Base-by-base conservation (phyloP, 2,797 vertebrate species). In the Ceryle rudis region DNA sequence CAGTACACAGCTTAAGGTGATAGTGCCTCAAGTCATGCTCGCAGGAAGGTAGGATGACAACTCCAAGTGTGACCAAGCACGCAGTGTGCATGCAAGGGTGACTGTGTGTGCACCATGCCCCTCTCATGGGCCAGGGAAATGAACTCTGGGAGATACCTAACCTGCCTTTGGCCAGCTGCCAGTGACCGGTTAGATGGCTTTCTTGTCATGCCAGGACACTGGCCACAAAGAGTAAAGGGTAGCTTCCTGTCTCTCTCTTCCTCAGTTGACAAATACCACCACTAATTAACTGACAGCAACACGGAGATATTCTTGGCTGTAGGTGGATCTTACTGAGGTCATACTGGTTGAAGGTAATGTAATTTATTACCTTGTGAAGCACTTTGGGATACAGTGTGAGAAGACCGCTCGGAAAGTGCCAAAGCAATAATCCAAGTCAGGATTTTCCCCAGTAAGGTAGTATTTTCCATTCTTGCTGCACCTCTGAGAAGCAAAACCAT, bases 281-380 rank as follows among this genome's bases (percentile, higher is more conserved):
- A 35, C 91, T 98, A 97, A 98, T 97, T 98, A 98, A 89, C 96
- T 97, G 96, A 95, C 96, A 96, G 96, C 90, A 95, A 97, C 86
- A 90, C 79, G 93, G 61, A 97, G 92, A 90, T 97, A 72, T 95
- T 97, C 96, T 97, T 98, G 97, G 96, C 94, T 22, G 6, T 64
- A 55, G 44, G 85, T 80, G 49, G 91, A 96, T 84, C 93, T 95
- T 78, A 54, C 93, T 98, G 97, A 98, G 92, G 81, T 97, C 97
- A 98, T 97, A 58, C 86, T 14, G 18, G 62, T 95, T 97, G 85
- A 0, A 81, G 85, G 96, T 92, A 95, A 89, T 66, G 62, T 95
- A 96, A 97, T 97, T 97, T 97, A 97, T 97, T 95, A 74, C 60
- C 71, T 86, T n/a, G 44, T 35, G 89, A 95, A 78, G 92, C 67